Conservation (phyloP, 2,113 vertebrate genomes). For the Acanthochromis polyacanthus region DNA sequence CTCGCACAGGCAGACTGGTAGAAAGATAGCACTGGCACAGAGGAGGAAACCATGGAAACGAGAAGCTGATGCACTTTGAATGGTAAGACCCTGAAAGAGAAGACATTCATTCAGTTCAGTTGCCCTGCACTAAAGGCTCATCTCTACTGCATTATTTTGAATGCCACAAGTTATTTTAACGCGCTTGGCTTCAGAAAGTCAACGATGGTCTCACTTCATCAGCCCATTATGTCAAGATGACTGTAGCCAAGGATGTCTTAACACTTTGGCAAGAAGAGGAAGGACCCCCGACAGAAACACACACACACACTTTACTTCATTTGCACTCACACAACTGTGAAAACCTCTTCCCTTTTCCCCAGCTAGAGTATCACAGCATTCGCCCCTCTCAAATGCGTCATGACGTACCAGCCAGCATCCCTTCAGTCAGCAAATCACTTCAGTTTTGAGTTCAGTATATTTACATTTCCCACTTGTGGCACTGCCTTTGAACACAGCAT, state of each 20-base stretch:
- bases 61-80: constrained; percentile 82
- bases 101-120: constrained; percentile 78
- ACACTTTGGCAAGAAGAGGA: constrained; percentile 40
- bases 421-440: background rate
- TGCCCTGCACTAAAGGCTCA: constrained; percentile 62
- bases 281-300: constrained; percentile 7
- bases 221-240: constrained; percentile 55
- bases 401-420: background rate
- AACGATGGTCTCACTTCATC: constrained; percentile 61
- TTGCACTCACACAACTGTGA: constrained; percentile 1
- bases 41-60: constrained; percentile 81
- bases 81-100: constrained; percentile 82
- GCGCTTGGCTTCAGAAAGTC: constrained; percentile 41
- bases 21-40: constrained; percentile 76
- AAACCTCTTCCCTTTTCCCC: background rate
- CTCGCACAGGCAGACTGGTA: constrained; percentile 61
- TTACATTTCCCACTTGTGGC: constrained; percentile 41
- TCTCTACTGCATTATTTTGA: constrained; percentile 64
- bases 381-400: background rate
- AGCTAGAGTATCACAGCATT: background rate
- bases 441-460: constrained; percentile 28
- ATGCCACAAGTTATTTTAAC: constrained; percentile 66
- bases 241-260: constrained; percentile 39
- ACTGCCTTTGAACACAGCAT: constrained; percentile 37
- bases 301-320: constrained; percentile 1